These are phyloP conservation scores for Nomada goodeniana DNA, from an alignment of 2,888 invertebrate genomes.

Conservation along the genomic window DNA sequence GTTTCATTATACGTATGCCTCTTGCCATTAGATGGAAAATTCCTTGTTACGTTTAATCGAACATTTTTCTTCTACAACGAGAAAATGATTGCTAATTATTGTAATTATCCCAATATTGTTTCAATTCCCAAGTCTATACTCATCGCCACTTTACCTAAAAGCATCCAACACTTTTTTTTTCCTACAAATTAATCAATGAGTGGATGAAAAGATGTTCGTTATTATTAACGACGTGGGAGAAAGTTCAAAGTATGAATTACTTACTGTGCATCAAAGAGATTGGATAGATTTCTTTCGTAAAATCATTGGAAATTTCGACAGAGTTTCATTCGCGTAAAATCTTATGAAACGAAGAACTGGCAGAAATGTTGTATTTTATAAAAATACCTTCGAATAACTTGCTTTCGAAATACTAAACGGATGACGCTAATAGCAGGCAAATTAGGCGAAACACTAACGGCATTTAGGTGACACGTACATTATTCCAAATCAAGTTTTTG, in stretches of 20 bases:
- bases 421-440: not conserved
- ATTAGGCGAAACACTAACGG: not conserved
- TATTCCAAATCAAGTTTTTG: not conserved
- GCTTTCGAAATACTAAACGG: not conserved
- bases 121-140: no score
- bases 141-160: no score
- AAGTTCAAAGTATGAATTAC: not conserved
- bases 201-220: not conserved
- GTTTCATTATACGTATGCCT: not conserved
- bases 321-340: not conserved
- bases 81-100: conserved; percentile 1
- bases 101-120: not conserved
- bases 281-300: no score
- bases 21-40: conserved; percentile 23
- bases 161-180: no score
- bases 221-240: not conserved
- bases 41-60: not conserved
- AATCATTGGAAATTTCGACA: not conserved
- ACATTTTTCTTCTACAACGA: conserved; percentile 4
- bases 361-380: not conserved
- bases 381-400: not conserved
- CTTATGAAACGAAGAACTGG: not conserved
- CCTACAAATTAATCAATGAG: no score
- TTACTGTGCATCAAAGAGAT: no score
- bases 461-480: not conserved